Conservation (phyloP, 2,888 invertebrate genomes). For the Polia nebulosa region DNA sequence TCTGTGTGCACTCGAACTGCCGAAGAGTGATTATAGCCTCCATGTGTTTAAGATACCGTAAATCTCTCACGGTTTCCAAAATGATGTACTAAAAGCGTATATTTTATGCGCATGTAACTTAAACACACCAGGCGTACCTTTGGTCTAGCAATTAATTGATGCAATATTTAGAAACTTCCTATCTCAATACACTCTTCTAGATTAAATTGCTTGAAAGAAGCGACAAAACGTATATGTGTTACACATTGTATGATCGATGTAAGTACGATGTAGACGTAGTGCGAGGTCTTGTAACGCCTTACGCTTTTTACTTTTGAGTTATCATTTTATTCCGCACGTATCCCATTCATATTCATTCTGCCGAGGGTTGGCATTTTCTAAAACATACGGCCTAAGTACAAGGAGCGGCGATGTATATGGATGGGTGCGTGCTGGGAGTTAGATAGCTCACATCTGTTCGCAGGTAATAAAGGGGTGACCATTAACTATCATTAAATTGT, state of each 20-base stretch:
- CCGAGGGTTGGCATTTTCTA: conserved; percentile 88
- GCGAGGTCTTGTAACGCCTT: conserved; percentile 86
- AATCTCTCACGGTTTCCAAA: conserved; percentile 38
- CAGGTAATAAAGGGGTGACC: conserved; percentile 81
- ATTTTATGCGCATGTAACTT: conserved; percentile 71
- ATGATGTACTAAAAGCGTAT: background rate
- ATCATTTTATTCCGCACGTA: conserved; percentile 91
- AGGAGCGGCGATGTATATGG: conserved; percentile 86
- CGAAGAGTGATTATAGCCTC: conserved; percentile 89
- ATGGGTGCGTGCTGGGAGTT: conserved; percentile 89
- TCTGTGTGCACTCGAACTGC: conserved; percentile 87
- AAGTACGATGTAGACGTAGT: conserved; percentile 87
- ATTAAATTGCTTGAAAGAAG: conserved; percentile 76
- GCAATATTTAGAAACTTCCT: conserved; percentile 64
- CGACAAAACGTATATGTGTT: conserved; percentile 70
- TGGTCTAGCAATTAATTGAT: conserved; percentile 68
- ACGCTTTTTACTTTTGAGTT: conserved; percentile 89
- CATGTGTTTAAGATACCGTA: conserved; percentile 72
- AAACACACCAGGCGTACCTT: conserved; percentile 67
- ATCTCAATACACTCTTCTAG: conserved; percentile 69
- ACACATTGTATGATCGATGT: conserved; percentile 78
- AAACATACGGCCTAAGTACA: conserved; percentile 78
- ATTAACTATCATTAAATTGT: conserved; percentile 51
- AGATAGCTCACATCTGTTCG: conserved; percentile 82
- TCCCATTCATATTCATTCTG: conserved; percentile 92